Evolutionary conservation across 2,797 vertebrate species (phyloP), one percentile per base, ranked within the genome.

Genomic region (Acrossocheilus fasciatus): DNA sequence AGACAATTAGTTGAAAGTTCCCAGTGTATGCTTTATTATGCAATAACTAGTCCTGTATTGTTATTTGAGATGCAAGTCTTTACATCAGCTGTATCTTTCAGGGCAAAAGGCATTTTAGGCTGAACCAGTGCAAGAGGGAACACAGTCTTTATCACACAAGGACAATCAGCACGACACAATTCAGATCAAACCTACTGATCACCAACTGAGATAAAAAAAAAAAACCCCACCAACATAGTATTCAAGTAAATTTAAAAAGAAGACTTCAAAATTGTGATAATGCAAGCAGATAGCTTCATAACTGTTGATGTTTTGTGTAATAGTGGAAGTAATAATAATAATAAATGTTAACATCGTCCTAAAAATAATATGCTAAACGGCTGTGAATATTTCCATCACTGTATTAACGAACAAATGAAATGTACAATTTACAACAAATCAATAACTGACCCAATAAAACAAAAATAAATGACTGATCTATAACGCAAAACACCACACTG

Each of bases 51-150:
- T 92, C 89, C 88, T 92, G 70, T 88, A 91, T 92, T 88, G 88
- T 91, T 86, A 88, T 90, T 90, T 87, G 82, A 90, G 91, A 92
- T 90, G 36, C 30, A 81, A 92, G 87, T 92, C 87, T 91, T 92
- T 90, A 92, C 91, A 91, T 93, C 91, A 92, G 91, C 90, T 89
- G 91, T 91, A 88, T 89, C 81, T 92, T 91, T 88, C 91, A 93
- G 70, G 90, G 92, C 90, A 92, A 91, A 90, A 95, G 94, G 93
- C 92, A 75, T 94, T 92, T 88, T 91, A 93, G 93, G 94, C 92
- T 91, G 90, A 94, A 91, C 91, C 92, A 94, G 94, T 94, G 94
- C 94, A 94, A 93, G 90, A 93, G 87, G 89, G 88, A 88, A 91
- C 85, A 90, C 81, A 85, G 86, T 86, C 89, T 91, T 89, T 73